Evolutionary conservation across 2,888 invertebrate species (phyloP).

Genomic region (Melanostoma mellinum): DNA sequence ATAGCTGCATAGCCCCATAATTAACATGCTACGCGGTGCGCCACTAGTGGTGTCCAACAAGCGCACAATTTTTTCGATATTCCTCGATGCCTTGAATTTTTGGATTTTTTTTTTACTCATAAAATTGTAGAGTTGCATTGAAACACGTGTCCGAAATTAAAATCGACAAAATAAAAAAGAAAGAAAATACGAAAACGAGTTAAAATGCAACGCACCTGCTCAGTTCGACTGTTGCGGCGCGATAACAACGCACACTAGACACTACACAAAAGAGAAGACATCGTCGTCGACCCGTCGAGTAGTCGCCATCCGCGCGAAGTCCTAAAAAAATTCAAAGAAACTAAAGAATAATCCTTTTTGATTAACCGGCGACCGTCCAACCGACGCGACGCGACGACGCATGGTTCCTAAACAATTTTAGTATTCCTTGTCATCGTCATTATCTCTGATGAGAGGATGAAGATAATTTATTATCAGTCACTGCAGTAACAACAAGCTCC

Average conservation of each 20-base stretch:
- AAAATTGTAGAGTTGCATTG: conserved; percentile 44
- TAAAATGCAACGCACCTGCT: conserved; percentile 70
- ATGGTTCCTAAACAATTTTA: conserved; percentile 30
- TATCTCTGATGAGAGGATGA: conserved; percentile 51
- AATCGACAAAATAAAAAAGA: conserved; percentile 32
- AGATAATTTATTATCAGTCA: conserved; percentile 59
- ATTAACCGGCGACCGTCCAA: conserved; percentile 42
- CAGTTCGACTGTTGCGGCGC: conserved; percentile 1
- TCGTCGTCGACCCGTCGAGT: too few species aligned
- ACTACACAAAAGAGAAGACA: too few species aligned
- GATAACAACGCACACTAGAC: too few species aligned
- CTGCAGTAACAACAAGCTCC: conserved; percentile 13
- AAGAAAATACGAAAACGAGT: conserved; percentile 43
- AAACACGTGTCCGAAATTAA: conserved; percentile 69
- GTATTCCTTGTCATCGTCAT: conserved; percentile 31
- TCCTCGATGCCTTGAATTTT: conserved; percentile 43
- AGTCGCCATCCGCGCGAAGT: neutral
- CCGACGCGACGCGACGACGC: neutral
- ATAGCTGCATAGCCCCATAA: conserved; percentile 50
- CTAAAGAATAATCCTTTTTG: conserved; percentile 63
- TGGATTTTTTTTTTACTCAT: neutral
- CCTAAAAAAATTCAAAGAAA: too few species aligned
- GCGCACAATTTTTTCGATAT: conserved; percentile 59
- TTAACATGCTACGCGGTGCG: conserved; percentile 41
- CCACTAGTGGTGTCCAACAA: conserved; percentile 21